These are phyloP conservation scores for Dastarcus helophoroides DNA, from an alignment of 2,888 invertebrate genomes.

Conservation along the genomic window DNA sequence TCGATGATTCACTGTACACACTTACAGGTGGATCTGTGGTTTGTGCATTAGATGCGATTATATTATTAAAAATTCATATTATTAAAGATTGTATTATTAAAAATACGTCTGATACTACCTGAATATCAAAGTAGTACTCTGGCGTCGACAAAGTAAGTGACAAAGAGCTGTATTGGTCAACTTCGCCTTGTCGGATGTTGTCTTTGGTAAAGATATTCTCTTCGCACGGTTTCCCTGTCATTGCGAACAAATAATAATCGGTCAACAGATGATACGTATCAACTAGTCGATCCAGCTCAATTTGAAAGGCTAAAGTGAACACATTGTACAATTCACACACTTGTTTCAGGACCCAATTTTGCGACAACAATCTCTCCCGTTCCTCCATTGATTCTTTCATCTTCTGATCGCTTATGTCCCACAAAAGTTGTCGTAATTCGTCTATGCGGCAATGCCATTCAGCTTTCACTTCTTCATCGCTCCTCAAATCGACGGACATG, in stretches of 20 bases:
- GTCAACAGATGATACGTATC: slow-evolving; percentile 34
- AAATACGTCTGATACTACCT: no score
- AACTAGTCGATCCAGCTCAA: slow-evolving; percentile 48
- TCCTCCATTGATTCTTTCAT: slow-evolving; percentile 44
- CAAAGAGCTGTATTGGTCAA: no score
- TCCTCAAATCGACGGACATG: slow-evolving; percentile 46
- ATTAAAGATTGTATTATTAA: no score
- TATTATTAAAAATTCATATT: no score
- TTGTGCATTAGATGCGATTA: no score
- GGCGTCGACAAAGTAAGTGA: no score
- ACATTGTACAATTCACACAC: slow-evolving; percentile 43
- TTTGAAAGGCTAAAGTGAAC: slow-evolving; percentile 45
- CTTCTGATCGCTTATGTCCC: slow-evolving; percentile 45
- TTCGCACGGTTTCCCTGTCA: slow-evolving; percentile 38
- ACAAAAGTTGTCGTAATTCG: slow-evolving; percentile 37
- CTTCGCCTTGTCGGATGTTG: no score
- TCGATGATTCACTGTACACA: no score
- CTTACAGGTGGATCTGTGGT: no score
- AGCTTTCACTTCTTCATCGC: slow-evolving; percentile 45
- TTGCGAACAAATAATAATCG: slow-evolving; percentile 37
- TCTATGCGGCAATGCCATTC: slow-evolving; percentile 46
- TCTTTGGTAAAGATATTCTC: no score
- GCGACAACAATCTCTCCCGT: slow-evolving; percentile 40
- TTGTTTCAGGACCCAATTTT: slow-evolving; percentile 48
- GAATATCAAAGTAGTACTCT: no score